phyloP scores from a whole-genome alignment of 2,113 vertebrate genomes.

The Phyllopteryx taeniolatus region DNA sequence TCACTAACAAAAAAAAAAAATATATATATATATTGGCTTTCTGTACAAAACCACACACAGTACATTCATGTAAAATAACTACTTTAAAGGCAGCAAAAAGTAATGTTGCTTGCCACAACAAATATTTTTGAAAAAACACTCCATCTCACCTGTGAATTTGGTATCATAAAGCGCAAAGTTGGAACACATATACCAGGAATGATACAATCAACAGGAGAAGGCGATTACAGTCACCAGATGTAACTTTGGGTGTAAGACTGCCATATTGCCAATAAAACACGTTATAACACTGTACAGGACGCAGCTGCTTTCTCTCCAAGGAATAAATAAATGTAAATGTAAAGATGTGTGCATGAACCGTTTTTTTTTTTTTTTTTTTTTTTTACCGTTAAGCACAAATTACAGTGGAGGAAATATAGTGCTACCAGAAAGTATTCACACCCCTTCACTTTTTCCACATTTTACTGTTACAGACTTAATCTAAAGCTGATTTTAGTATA shows the following conservation, averaged over 20 bases:
- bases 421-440: no score
- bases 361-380: no score
- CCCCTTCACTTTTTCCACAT: no score
- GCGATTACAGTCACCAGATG: not conserved
- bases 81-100: constrained; percentile 33
- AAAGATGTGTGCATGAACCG: constrained; percentile 5
- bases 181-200: constrained; percentile 21
- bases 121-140: constrained; percentile 10
- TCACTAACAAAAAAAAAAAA: constrained; percentile 21
- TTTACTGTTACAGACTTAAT: no score
- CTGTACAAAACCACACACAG: constrained; percentile 10
- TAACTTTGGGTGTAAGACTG: constrained; percentile 8
- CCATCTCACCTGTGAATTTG: constrained; percentile 34
- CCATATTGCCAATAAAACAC: constrained; percentile 17
- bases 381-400: not conserved
- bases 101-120: not conserved
- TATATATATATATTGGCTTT: constrained; percentile 18
- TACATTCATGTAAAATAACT: constrained; percentile 13
- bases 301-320: constrained; percentile 16
- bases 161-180: constrained; percentile 48
- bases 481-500: no score
- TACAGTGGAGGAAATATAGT: no score
- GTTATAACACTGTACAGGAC: constrained; percentile 41
- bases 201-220: constrained; percentile 17
- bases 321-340: constrained; percentile 42